phyloP scores from a whole-genome alignment of 2,797 vertebrate species.

The Meda fulgida region DNA sequence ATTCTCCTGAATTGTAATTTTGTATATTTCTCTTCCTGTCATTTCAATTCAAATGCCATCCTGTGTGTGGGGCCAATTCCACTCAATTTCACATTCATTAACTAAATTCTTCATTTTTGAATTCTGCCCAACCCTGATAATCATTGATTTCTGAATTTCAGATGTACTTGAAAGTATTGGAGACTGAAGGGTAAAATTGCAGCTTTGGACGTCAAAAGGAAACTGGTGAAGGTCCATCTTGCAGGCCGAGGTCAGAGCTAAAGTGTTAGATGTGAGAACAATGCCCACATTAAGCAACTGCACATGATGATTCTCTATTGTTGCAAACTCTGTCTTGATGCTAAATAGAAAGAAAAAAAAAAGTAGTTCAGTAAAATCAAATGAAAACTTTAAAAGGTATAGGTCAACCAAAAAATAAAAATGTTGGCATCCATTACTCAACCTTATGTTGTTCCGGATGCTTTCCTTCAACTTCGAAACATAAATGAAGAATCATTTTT shows the following conservation, averaged over 20 bases:
- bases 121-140: neutral
- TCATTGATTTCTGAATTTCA: neutral
- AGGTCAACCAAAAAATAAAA: neutral
- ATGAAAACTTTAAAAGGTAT: neutral
- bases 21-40: neutral
- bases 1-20: neutral
- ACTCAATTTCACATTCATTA: neutral
- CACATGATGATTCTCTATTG: neutral
- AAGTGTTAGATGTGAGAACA: neutral
- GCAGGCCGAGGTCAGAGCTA: constrained; percentile 41
- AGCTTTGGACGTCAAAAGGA: constrained; percentile 59
- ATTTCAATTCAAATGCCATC: neutral
- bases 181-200: constrained; percentile 47
- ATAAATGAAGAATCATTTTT: neutral
- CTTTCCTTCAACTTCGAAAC: neutral
- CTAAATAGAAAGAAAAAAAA: constrained; percentile 19
- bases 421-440: neutral
- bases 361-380: neutral
- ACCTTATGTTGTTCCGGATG: neutral
- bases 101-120: neutral
- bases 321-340: constrained; percentile 28
- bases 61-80: neutral
- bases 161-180: constrained; percentile 37
- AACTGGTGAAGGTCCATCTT: constrained; percentile 54
- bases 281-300: neutral